phyloP scores from a whole-genome alignment of 1,140 invertebrate genomes.

The Lycorma delicatula region DNA sequence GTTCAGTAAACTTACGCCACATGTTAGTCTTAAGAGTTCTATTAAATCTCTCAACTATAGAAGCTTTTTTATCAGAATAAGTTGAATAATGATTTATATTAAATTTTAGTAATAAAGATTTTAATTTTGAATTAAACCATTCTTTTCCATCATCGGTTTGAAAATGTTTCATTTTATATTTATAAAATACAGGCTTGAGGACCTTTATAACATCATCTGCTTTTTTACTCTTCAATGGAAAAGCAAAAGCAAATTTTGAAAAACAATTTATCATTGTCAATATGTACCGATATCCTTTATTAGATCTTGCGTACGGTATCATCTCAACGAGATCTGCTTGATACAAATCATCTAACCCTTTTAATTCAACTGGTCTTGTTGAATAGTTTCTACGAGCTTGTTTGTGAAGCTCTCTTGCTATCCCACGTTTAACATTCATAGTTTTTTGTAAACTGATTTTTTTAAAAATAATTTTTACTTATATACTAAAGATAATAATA shows the following conservation, averaged over 20 bases:
- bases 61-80: conserved; percentile 39
- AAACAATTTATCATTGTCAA: conserved; percentile 41
- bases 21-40: conserved; percentile 40
- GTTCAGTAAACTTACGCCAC: conserved; percentile 34
- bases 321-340: conserved; percentile 29
- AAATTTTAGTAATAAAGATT: conserved; percentile 32
- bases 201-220: conserved; percentile 28
- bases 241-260: conserved; percentile 40
- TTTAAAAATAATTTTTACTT: no score
- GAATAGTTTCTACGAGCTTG: conserved; percentile 21
- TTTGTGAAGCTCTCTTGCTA: conserved; percentile 23
- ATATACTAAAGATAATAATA: no score
- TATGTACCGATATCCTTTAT: conserved; percentile 39
- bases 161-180: conserved; percentile 31
- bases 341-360: conserved; percentile 22
- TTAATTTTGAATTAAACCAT: conserved; percentile 36
- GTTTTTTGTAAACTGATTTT: no score
- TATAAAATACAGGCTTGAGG: conserved; percentile 26
- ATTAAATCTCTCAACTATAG: conserved; percentile 41
- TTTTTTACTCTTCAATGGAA: conserved; percentile 41
- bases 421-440: no score
- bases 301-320: conserved; percentile 31
- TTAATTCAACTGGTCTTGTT: conserved; percentile 15
- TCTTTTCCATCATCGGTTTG: conserved; percentile 40
- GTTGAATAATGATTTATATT: conserved; percentile 40